A percentile compares a stretch with the other conserved stretches of the same genome.
Conservation (phyloP, 1,140 invertebrate species). For the Philotrypesis tridentata region DNA sequence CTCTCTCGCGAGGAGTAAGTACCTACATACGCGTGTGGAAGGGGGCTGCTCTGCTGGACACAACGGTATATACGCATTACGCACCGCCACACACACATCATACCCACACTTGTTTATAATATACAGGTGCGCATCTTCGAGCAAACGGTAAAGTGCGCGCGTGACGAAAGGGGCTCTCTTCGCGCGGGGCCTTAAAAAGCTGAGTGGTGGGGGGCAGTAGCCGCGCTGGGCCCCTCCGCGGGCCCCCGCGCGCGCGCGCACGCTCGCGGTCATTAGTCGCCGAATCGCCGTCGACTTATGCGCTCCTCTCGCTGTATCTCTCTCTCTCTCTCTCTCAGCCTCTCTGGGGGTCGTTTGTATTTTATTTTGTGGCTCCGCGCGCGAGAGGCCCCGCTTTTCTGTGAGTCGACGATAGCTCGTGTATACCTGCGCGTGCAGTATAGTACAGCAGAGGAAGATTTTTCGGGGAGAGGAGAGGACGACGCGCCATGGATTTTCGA, state of each 20-base stretch:
- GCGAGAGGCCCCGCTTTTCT: too few species aligned
- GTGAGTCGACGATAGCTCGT: too few species aligned
- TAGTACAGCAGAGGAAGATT: neutral
- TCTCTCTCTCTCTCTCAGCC: too few species aligned
- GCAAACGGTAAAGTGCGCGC: conserved; percentile 48
- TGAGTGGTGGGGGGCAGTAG: neutral
- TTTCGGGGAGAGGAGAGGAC: neutral
- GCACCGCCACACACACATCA: conserved; percentile 4
- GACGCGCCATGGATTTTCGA: neutral
- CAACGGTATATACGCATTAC: too few species aligned
- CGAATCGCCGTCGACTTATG: conserved; percentile 33
- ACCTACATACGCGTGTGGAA: too few species aligned
- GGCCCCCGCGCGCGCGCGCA: neutral
- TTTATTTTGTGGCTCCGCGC: neutral
- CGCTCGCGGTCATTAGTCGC: conserved; percentile 33
- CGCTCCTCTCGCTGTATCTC: neutral
- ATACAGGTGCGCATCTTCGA: neutral
- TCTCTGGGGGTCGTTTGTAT: neutral
- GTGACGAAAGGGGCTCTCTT: conserved; percentile 38
- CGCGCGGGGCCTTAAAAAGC: neutral
- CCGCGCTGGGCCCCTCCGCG: neutral
- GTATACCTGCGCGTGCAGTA: neutral
- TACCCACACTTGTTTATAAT: neutral
- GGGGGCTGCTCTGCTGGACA: neutral
- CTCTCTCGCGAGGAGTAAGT: neutral